These are phyloP conservation scores for Geotrupes spiniger DNA, from an alignment of 2,888 invertebrate genomes.

Conservation along the genomic window DNA sequence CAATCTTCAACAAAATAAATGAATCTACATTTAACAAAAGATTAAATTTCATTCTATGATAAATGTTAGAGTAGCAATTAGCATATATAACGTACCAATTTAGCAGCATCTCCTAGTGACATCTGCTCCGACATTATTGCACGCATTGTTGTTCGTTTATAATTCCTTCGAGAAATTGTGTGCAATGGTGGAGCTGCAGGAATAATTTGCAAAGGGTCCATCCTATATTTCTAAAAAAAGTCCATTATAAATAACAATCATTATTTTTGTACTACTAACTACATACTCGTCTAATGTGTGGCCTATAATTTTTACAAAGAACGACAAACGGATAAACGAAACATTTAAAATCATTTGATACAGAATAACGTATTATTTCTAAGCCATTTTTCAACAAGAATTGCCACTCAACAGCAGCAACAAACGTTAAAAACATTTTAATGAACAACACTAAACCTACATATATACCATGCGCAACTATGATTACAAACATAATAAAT, in stretches of 20 bases:
- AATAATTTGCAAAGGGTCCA: conserved; percentile 21
- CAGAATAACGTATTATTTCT: conserved; percentile 10
- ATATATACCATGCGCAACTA: conserved; percentile 8
- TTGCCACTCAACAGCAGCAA: conserved; percentile 10
- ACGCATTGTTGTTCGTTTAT: conserved; percentile 45
- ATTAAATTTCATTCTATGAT: too few relatives aligned
- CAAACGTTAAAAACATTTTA: conserved; percentile 4
- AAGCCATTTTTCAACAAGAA: conserved; percentile 8
- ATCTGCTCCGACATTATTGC: conserved; percentile 53
- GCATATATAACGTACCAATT: conserved; percentile 56
- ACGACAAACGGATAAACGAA: conserved; percentile 12
- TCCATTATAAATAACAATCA: conserved; percentile 4
- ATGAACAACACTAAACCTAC: conserved; percentile 9
- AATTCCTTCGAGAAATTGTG: conserved; percentile 20
- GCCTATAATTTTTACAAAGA: conserved; percentile 10
- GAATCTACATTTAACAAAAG: too few relatives aligned
- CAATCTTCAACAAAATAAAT: too few relatives aligned
- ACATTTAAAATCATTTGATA: conserved; percentile 15
- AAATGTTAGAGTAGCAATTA: too few relatives aligned
- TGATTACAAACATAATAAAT: conserved; percentile 12
- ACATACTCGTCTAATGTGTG: conserved; percentile 7
- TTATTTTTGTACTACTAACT: not conserved
- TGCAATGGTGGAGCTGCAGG: conserved; percentile 23
- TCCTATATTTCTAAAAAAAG: conserved; percentile 14
- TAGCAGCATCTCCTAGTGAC: conserved; percentile 69